A percentile compares a stretch with the other conserved stretches of the same genome.
Evolutionary conservation across 2,888 invertebrate species (phyloP).

Genomic region (Matsumyia berberina): DNA sequence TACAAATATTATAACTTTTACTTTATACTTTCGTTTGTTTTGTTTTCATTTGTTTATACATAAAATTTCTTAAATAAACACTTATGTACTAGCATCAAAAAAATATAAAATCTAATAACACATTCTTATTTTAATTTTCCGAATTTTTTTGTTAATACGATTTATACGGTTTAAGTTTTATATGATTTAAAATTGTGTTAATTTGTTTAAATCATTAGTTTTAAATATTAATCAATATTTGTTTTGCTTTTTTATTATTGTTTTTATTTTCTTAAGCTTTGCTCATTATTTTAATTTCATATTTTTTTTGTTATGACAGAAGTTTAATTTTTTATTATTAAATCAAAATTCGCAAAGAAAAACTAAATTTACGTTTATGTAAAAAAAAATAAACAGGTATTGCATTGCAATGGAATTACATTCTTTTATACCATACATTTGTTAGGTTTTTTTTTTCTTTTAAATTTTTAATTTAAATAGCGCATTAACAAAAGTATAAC

Average conservation of each 20-base stretch:
- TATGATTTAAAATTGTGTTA: conserved; percentile 26
- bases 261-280: conserved; percentile 62
- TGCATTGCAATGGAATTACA: conserved; percentile 59
- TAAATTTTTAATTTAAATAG: conserved; percentile 22
- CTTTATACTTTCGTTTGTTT: conserved; percentile 65
- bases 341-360: conserved; percentile 2
- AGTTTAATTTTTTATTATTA: too few species aligned
- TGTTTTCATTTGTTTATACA: conserved; percentile 67
- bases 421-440: too few species aligned
- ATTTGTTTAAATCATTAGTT: conserved; percentile 27
- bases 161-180: conserved; percentile 48
- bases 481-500: neutral
- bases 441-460: conserved; percentile 17
- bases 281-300: conserved; percentile 66
- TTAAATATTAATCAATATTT: conserved; percentile 32
- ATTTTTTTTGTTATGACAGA: too few species aligned
- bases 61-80: conserved; percentile 76
- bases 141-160: conserved; percentile 40
- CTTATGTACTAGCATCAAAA: conserved; percentile 77
- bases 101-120: conserved; percentile 78
- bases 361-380: conserved; percentile 50
- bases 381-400: conserved; percentile 37
- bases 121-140: conserved; percentile 66
- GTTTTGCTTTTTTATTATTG: conserved; percentile 16
- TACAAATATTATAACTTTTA: conserved; percentile 76